Base-by-base conservation (phyloP, 2,113 vertebrate species). In the Lepisosteus osseus region DNA sequence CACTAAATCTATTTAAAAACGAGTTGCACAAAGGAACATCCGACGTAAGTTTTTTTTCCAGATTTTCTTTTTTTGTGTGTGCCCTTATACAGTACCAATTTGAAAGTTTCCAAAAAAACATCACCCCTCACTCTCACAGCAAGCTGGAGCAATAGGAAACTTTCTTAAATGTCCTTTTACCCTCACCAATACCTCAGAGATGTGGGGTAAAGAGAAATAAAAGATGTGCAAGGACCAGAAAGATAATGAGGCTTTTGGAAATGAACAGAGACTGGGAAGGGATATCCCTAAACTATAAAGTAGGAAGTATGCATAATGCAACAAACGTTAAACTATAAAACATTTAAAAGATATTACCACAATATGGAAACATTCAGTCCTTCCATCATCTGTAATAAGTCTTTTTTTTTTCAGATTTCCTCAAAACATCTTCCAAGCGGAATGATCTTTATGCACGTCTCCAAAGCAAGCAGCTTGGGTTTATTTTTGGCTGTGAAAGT, bases 331-430 rank as follows among this genome's bases (percentile, higher is more conserved):
- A 80, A 70, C 67, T 56, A 75, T 56, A 14, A 79, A 71, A 55
- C 76, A 67, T 54, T 72, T 69, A 14, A 74, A 3, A 72, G 59
- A 4, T 40, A 74, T 61, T 29, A 47, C 47, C 29, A 17, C 59
- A 72, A 73, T 72, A 75, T n/a, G 66, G 77, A 67, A 79, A 74
- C 77, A 79, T 69, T 77, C 74, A 71, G 69, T 76, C 82, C 75
- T 72, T 83, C 75, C 82, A 84, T 74, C 71, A 42, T 80, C 79
- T 45, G 62, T 80, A 85, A 81, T 77, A 69, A 84, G 78, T 83
- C 72, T 82, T 85, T 83, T 84, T 88, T 88, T 82, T 29, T 29
- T 29, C 29, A 29, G 87, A 74, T 76, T 87, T 87, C 88, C 82
- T 84, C 79, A 66, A 71, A 68, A 61, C 71, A 74, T 80, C 79